Conservation (phyloP, 2,888 invertebrate genomes). For the Spialia ferax region DNA sequence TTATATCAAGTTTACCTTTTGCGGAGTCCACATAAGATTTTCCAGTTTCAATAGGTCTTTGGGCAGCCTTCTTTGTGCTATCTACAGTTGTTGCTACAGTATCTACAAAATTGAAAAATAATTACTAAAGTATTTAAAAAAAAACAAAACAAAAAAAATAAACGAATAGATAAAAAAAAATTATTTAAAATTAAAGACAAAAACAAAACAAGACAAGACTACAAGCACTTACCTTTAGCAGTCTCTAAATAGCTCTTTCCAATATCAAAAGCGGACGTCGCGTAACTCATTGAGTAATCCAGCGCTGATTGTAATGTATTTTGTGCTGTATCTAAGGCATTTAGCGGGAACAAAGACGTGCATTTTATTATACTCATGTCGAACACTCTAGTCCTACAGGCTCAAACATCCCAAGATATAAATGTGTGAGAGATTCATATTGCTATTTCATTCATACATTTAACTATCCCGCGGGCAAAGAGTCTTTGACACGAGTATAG, state of each 20-base stretch:
- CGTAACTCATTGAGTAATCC: constrained; percentile 60
- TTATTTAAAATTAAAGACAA: no score
- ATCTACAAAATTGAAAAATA: constrained; percentile 60
- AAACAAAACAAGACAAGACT: constrained; percentile 41
- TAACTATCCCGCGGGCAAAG: neutral
- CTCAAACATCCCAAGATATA: no score
- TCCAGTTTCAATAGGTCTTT: constrained; percentile 68
- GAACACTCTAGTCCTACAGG: neutral
- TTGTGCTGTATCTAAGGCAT: constrained; percentile 68
- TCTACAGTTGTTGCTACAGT: constrained; percentile 70
- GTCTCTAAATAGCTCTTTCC: constrained; percentile 67
- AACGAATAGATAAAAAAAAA: neutral
- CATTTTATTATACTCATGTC: constrained; percentile 45
- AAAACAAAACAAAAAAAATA: neutral
- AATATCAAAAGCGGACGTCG: constrained; percentile 65
- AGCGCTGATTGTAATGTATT: constrained; percentile 63
- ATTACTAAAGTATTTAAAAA: constrained; percentile 26
- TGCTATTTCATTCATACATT: neutral
- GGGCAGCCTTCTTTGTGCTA: constrained; percentile 76
- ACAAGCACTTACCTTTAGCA: constrained; percentile 56
- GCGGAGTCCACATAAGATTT: constrained; percentile 67
- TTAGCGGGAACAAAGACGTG: constrained; percentile 52
- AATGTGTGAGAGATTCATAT: neutral
- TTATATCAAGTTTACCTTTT: constrained; percentile 61
- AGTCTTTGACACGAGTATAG: neutral